phyloP scores from a whole-genome alignment of 2,797 vertebrate species.

The Sciaenops ocellatus region DNA sequence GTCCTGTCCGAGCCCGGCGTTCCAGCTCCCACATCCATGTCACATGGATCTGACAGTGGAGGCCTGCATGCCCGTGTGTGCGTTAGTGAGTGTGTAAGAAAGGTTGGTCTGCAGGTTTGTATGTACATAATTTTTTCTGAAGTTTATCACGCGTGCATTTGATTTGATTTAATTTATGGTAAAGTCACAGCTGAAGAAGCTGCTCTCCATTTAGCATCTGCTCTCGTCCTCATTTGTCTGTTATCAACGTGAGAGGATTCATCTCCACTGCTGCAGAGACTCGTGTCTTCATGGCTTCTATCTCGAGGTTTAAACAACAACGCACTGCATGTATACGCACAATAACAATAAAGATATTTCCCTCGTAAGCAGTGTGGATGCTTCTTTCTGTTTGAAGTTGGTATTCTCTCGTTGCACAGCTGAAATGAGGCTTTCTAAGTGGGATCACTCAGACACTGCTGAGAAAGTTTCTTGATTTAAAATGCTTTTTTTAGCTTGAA shows the following conservation, averaged over 20 bases:
- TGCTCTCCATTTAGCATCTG: slow-evolving; percentile 17
- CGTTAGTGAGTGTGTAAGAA: not conserved
- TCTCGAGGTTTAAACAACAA: not conserved
- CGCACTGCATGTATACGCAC: slow-evolving; percentile 25
- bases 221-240: not conserved
- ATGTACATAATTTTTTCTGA: not conserved
- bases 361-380: not conserved
- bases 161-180: not conserved
- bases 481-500: not conserved
- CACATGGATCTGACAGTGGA: slow-evolving; percentile 44
- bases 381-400: slow-evolving; percentile 4
- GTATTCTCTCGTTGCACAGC: not conserved
- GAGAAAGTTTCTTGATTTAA: not conserved
- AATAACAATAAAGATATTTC: slow-evolving; percentile 48
- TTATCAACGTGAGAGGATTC: slow-evolving; percentile 10
- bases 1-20: not conserved
- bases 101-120: slow-evolving; percentile 15
- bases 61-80: not conserved
- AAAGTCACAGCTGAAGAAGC: not conserved
- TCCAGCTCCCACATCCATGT: slow-evolving; percentile 17
- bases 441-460: not conserved
- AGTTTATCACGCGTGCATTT: not conserved
- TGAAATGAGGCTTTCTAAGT: not conserved
- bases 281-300: not conserved
- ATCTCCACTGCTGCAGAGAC: not conserved